Evolutionary conservation across 2,888 invertebrate species (phyloP).

Genomic region (Hypolimnas misippus): DNA sequence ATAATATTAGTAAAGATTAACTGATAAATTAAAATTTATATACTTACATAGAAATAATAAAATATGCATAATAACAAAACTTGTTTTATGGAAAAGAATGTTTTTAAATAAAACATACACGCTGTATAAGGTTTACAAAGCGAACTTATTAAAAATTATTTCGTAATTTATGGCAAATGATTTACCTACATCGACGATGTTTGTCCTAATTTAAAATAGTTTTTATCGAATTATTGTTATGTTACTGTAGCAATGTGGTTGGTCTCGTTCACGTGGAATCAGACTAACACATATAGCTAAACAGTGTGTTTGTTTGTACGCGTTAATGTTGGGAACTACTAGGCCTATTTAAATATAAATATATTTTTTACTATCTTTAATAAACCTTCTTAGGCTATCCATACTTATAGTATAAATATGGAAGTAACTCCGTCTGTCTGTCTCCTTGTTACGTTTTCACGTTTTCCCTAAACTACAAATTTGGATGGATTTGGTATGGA

Average conservation of each 20-base stretch:
- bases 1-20: too few relatives aligned
- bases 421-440: too few relatives aligned
- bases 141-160: conserved; percentile 28
- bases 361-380: too few relatives aligned
- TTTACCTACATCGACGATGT: conserved; percentile 78
- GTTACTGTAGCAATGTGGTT: not conserved
- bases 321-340: too few relatives aligned
- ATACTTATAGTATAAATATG: too few relatives aligned
- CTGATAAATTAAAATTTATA: too few relatives aligned
- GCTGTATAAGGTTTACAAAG: conserved; percentile 14
- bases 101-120: not conserved
- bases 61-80: not conserved
- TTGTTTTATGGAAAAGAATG: not conserved
- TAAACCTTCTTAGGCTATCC: too few relatives aligned
- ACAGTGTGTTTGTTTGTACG: not conserved
- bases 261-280: not conserved
- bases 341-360: too few relatives aligned
- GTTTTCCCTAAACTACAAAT: too few relatives aligned
- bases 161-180: conserved; percentile 38
- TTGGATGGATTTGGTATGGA: too few relatives aligned
- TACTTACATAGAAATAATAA: not conserved
- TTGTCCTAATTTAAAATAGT: conserved; percentile 59
- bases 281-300: not conserved
- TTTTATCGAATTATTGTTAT: conserved; percentile 33
- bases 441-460: too few relatives aligned